These are phyloP conservation scores for Dendroctonus valens DNA, from an alignment of 1,140 invertebrate genomes.

Conservation along the genomic window DNA sequence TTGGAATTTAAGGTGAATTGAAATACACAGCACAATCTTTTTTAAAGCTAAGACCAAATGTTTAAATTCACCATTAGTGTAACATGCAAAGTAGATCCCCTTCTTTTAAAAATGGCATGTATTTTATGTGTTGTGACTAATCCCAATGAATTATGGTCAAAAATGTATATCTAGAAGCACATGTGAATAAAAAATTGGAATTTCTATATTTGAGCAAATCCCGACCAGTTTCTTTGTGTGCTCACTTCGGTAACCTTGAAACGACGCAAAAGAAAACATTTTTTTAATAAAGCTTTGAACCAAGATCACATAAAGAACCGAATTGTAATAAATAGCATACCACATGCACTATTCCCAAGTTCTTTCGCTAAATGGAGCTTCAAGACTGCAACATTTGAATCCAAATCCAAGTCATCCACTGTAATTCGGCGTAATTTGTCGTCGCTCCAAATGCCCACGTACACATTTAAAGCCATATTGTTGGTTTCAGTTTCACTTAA, in stretches of 20 bases:
- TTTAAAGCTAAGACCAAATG: too few species aligned
- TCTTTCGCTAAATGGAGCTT: slow-evolving; percentile 51
- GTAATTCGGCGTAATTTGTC: slow-evolving; percentile 50
- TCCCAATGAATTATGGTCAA: neutral
- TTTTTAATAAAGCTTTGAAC: neutral
- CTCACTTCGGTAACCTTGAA: neutral
- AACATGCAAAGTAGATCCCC: too few species aligned
- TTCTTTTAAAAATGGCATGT: too few species aligned
- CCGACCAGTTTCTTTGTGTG: neutral
- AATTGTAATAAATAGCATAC: too few species aligned
- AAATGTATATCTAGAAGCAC: neutral
- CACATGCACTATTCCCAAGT: slow-evolving; percentile 47
- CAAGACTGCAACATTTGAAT: slow-evolving; percentile 54
- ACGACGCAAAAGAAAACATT: too few species aligned
- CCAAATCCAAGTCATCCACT: slow-evolving; percentile 55
- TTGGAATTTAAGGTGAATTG: too few species aligned
- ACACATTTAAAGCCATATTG: slow-evolving; percentile 29
- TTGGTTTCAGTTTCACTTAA: too few species aligned
- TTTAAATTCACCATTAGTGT: too few species aligned
- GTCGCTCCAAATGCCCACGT: slow-evolving; percentile 34
- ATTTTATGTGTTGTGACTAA: too few species aligned
- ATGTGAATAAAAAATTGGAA: neutral
- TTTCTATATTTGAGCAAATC: neutral
- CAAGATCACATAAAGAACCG: slow-evolving; percentile 49
- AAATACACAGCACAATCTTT: too few species aligned